Percentiles rank a stretch among this genome's conserved stretches.
These are phyloP conservation scores for Sorex fumeus DNA, from an alignment of 2,113 vertebrate genomes.

Conservation along the genomic window DNA sequence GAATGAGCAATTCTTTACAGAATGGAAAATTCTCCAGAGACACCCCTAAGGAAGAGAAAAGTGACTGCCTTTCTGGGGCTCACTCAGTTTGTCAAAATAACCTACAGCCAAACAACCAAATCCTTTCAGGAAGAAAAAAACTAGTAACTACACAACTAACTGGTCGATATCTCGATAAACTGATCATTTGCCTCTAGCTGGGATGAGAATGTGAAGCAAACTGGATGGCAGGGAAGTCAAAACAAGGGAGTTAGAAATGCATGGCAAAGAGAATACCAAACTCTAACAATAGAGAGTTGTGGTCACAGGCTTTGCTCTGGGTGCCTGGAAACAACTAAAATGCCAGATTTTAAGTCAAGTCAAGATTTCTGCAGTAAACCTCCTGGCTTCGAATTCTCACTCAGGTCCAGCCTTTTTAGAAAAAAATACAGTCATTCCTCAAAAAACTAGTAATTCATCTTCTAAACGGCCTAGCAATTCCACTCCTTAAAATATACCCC, in stretches of 20 bases:
- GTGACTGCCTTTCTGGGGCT: slow-evolving; percentile 23
- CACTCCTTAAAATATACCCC: no score
- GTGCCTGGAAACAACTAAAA: neutral
- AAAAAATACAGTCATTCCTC: no score
- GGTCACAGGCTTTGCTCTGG: neutral
- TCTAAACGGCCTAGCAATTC: no score
- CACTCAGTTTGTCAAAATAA: neutral
- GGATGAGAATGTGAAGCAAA: neutral
- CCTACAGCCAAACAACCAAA: neutral
- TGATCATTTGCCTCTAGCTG: neutral
- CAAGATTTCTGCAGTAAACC: neutral
- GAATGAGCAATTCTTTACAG: slow-evolving; percentile 98
- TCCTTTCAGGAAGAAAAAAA: slow-evolving; percentile 7
- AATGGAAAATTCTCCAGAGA: slow-evolving; percentile 94
- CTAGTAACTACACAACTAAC: neutral
- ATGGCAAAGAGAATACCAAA: neutral
- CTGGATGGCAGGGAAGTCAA: slow-evolving; percentile 3
- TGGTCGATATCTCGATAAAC: slow-evolving; percentile 18
- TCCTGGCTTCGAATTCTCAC: neutral
- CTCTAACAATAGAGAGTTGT: neutral
- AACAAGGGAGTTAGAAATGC: neutral
- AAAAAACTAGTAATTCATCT: no score
- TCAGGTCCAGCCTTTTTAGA: neutral
- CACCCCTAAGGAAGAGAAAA: slow-evolving; percentile 88
- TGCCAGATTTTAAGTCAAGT: neutral